Evolutionary conservation across 2,888 invertebrate species (phyloP), one percentile per base, ranked within the genome.

Genomic region (Cosmorhoe ocellata): DNA sequence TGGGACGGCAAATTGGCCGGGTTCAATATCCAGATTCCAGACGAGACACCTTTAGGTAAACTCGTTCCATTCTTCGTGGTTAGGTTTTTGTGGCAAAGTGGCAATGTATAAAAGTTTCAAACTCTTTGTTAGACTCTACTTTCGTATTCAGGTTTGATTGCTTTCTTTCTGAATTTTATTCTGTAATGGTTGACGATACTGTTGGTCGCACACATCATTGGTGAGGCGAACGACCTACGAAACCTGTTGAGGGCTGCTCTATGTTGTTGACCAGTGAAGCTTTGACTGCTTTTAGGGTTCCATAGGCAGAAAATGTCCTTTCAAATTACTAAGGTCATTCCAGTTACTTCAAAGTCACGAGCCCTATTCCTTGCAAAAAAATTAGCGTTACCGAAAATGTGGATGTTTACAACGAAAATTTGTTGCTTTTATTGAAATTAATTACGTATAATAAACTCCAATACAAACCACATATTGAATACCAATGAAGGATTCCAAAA

Each of bases 141-240:
- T n/a, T n/a, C n/a, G n/a, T n/a, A n/a, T n/a, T n/a, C n/a, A n/a
- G n/a, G n/a, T n/a, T 18, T 18, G 24, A 3, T 7, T 7, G 24
- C 24, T 33, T 36, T 36, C 22, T 11, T 34, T 10, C 22, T 32
- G 12, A 31, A 42, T 36, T 45, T 27, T 22, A 45, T 41, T 44
- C 41, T 44, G 27, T 24, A 37, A 46, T 46, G 22, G 45, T 31
- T 31, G 51, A 36, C 31, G 36, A 45, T 3, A 30, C 34, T 45
- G n/a, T 11, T 46, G 39, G 26, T 40, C 22, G 37, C 30, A 37
- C 24, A 55, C 44, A 45, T 63, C 61, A 48, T 57, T 57, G 48
- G 52, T 42, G 51, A 63, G 55, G 76, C 74, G 57, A 70, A 67
- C 61, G 76, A 75, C 72, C 73, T 64, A 53, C 58, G 53, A 58